Evolutionary conservation across 1,140 invertebrate species (phyloP).

Genomic region (Ericerus pela): DNA sequence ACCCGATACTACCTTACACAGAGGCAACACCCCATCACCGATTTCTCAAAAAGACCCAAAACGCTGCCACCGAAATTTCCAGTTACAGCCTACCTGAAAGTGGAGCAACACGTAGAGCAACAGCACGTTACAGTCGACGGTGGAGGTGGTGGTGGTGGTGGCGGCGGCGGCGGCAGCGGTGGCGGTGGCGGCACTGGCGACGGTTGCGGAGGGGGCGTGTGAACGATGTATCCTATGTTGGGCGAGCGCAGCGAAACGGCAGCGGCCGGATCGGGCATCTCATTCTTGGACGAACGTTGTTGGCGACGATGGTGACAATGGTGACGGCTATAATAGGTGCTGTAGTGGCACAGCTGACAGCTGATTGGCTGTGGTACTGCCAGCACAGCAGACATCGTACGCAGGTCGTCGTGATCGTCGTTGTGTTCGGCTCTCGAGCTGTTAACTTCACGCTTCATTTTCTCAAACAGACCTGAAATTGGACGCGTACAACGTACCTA

Average conservation of each 20-base stretch:
- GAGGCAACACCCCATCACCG: no score
- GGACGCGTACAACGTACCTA: background rate
- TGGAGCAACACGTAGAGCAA: conserved; percentile 1
- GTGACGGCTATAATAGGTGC: background rate
- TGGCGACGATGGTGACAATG: background rate
- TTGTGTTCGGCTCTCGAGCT: background rate
- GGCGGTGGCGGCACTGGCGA: no score
- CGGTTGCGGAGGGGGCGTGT: conserved; percentile 1
- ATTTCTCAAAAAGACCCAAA: no score
- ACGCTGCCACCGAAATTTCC: no score
- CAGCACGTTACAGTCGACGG: background rate
- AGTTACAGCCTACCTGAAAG: conserved; percentile 8
- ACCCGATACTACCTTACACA: no score
- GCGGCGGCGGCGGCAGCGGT: no score
- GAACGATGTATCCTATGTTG: conserved; percentile 7
- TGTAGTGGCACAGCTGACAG: background rate
- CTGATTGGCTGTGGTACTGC: conserved; percentile 1
- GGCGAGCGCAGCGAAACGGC: background rate
- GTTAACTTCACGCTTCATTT: conserved; percentile 12
- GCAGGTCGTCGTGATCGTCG: background rate
- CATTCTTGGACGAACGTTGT: background rate
- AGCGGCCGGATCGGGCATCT: background rate
- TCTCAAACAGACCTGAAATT: background rate
- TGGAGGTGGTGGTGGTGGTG: no score
- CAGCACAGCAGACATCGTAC: background rate